Conservation (phyloP, 2,113 vertebrate species). For the Cacatua alba region DNA sequence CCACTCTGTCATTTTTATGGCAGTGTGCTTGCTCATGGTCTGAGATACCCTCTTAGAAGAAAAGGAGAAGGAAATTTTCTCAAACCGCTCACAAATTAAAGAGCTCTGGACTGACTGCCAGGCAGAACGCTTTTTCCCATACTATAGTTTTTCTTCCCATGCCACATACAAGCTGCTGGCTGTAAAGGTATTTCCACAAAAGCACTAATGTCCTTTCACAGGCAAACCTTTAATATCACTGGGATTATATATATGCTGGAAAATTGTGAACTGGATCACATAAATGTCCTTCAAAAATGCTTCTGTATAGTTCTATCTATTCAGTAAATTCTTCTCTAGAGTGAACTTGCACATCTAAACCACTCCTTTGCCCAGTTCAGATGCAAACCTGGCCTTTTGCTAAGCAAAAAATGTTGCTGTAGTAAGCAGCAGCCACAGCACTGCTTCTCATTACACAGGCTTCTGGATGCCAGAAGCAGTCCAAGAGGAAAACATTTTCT, state of each 20-base stretch:
- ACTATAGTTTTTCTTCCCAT: fast-evolving
- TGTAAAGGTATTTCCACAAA: not conserved
- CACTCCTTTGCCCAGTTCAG: not conserved
- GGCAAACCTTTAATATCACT: not conserved
- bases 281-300: not conserved
- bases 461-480: not conserved
- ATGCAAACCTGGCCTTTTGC: not conserved
- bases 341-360: not conserved
- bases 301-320: not conserved
- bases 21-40: not conserved
- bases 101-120: not conserved
- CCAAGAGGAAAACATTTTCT: not conserved
- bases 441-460: not conserved
- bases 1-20: not conserved
- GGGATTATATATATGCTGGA: not conserved
- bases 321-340: not conserved
- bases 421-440: not conserved
- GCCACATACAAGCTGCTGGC: not conserved
- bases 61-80: not conserved
- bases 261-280: not conserved
- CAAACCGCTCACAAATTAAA: not conserved
- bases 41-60: not conserved
- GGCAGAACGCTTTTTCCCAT: not conserved
- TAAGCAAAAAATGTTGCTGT: not conserved
- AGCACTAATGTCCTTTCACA: not conserved